Percentiles rank a stretch among this genome's conserved stretches.
Conservation (phyloP, 2,113 vertebrate species). For the Petrocephalus zakoni region DNA sequence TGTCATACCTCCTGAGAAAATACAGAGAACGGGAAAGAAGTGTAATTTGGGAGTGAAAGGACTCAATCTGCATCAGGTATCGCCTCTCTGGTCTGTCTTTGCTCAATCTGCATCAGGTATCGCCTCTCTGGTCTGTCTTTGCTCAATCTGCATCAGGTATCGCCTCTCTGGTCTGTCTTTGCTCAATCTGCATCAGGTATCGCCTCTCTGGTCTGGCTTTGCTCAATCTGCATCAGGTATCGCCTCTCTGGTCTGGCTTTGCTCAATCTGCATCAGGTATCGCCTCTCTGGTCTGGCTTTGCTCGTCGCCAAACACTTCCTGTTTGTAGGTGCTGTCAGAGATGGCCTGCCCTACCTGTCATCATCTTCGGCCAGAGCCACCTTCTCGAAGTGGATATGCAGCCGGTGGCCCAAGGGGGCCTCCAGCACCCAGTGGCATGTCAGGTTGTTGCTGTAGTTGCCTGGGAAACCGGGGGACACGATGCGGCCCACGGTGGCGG, state of each 20-base stretch:
- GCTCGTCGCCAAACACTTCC: not conserved
- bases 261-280: not conserved
- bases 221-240: not conserved
- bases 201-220: too few relatives aligned
- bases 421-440: conserved; percentile 93
- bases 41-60: not conserved
- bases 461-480: conserved; percentile 88
- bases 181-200: not conserved
- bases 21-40: not conserved
- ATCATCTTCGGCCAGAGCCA: conserved; percentile 90
- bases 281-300: not conserved
- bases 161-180: not conserved
- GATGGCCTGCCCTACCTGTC: conserved; percentile 71
- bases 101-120: too few relatives aligned
- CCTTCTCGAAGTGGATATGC: conserved; percentile 95
- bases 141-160: too few relatives aligned
- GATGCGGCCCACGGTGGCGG: conserved; percentile 82
- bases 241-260: too few relatives aligned
- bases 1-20: not conserved
- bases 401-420: conserved; percentile 75
- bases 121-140: not conserved
- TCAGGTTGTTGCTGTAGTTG: conserved; percentile 98
- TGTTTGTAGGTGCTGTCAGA: not conserved
- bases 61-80: not conserved
- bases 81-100: not conserved